Evolutionary conservation across 2,113 vertebrate species (phyloP), one percentile per base, ranked within the genome.

Genomic region (Amazona vittata): DNA sequence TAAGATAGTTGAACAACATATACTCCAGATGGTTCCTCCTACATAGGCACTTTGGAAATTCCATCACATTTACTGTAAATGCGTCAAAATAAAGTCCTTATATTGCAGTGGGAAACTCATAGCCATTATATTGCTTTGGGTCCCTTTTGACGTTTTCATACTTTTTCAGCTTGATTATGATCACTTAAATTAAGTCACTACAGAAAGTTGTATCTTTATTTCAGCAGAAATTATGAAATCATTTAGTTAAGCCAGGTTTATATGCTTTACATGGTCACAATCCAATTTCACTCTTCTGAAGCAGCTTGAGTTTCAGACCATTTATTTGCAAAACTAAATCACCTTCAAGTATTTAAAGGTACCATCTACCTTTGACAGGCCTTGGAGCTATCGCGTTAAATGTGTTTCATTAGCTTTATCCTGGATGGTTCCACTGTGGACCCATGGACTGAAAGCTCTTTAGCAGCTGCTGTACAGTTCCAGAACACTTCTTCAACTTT

Each of bases 11-110:
- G 75, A 93, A 50, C 4, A 41, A 9, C n/a, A 25, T 57, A 47
- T 43, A 83, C 15, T 76, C 67, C 90, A 95, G 90, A 90, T 95
- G 82, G 85, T 73, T 80, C 62, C 75, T 92, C 88, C 94, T 79
- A 95, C 93, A 28, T 44, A 57, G 39, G 41, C 68, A 49, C 59
- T 76, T 47, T 71, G 52, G 70, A 92, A 77, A 94, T 80, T 93
- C 62, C 79, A 69, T 39, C 41, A 37, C 16, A 29, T 44, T 7
- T 71, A 64, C 50, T 50, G 20, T 37, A 82, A 28, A 80, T 39
- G 16, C 93, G 65, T 69, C 35, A 79, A 93, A 91, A 87, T 79
- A 62, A 77, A 95, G 52, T 15, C 28, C 20, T 87, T 78, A 22
- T 19, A 39, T 35, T 75, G 28, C 29, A 50, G 31, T 55, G 65